phyloP scores from a whole-genome alignment of 2,113 vertebrate genomes.

The Tyto alba region DNA sequence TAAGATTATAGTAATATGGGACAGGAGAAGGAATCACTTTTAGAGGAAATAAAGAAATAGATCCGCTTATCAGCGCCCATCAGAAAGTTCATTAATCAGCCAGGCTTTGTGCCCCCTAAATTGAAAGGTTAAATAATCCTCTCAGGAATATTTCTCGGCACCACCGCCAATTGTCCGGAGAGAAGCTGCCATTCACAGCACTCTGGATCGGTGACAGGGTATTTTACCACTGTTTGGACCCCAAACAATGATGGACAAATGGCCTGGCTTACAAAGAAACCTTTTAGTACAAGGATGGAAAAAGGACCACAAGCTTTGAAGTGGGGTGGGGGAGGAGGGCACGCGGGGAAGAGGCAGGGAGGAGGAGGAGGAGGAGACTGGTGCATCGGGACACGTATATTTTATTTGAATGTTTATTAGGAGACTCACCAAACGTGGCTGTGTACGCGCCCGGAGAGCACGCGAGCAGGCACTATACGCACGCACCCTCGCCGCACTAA shows the following conservation, averaged over 20 bases:
- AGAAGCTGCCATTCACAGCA: conserved; percentile 78
- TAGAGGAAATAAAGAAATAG: conserved; percentile 84
- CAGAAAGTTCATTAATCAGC: conserved; percentile 91
- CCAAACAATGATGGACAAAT: conserved; percentile 82
- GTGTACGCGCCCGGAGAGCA: neutral
- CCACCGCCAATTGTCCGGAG: conserved; percentile 78
- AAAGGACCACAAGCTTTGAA: conserved; percentile 71
- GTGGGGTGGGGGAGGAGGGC: conserved; percentile 42
- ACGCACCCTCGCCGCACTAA: neutral
- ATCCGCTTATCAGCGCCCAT: conserved; percentile 84
- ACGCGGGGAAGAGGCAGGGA: neutral
- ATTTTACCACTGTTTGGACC: conserved; percentile 80
- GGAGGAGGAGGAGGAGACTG: conserved; percentile 16
- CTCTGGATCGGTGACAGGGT: conserved; percentile 79
- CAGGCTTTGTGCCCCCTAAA: conserved; percentile 87
- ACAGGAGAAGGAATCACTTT: conserved; percentile 82
- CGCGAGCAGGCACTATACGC: neutral
- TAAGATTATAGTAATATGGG: conserved; percentile 85
- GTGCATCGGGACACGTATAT: conserved; percentile 11
- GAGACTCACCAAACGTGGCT: neutral
- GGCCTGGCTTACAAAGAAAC: conserved; percentile 75
- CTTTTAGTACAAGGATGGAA: conserved; percentile 72
- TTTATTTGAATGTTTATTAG: conserved; percentile 34
- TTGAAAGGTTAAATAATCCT: conserved; percentile 91
- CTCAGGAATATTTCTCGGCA: conserved; percentile 82